Percentiles rank a stretch among this genome's conserved stretches.
Evolutionary conservation across 2,113 vertebrate genomes (phyloP).

Genomic region (Microtus montanus): DNA sequence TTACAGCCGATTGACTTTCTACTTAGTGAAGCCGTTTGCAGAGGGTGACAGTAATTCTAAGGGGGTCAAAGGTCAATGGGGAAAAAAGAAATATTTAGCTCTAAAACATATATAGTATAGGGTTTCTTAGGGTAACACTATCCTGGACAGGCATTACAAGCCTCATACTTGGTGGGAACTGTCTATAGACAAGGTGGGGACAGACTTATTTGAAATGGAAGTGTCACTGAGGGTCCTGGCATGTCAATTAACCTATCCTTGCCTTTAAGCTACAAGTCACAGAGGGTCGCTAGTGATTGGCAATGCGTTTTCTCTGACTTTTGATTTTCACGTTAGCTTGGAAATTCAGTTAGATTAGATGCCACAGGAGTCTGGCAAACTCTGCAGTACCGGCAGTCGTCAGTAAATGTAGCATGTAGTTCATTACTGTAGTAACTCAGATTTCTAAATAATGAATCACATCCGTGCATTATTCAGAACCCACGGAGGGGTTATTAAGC

Average conservation of each 20-base stretch:
- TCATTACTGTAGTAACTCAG: conserved; percentile 29
- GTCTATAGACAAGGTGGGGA: background rate
- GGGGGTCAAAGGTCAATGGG: conserved; percentile 81
- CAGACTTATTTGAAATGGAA: conserved; percentile 6
- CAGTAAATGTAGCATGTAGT: background rate
- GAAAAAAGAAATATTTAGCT: conserved; percentile 80
- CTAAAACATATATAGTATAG: conserved; percentile 58
- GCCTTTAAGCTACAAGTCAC: conserved; percentile 17
- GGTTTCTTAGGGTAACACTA: conserved; percentile 46
- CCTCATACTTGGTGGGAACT: background rate
- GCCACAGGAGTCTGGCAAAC: background rate
- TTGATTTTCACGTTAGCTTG: background rate
- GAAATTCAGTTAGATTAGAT: background rate
- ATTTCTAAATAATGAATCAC: conserved; percentile 68
- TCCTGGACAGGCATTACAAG: background rate
- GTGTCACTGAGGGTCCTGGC: background rate
- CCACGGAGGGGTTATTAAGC: conserved; percentile 33
- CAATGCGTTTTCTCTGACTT: conserved; percentile 22
- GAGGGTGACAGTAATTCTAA: conserved; percentile 76
- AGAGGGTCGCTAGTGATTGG: background rate
- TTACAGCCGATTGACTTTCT: conserved; percentile 86
- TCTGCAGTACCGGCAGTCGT: background rate
- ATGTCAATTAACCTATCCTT: conserved; percentile 29
- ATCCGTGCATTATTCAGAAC: conserved; percentile 64
- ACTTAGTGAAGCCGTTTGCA: conserved; percentile 81